A percentile compares a stretch with the other conserved stretches of the same genome.
phyloP scores from a whole-genome alignment of 2,888 invertebrate species.

The Gortyna flavago region DNA sequence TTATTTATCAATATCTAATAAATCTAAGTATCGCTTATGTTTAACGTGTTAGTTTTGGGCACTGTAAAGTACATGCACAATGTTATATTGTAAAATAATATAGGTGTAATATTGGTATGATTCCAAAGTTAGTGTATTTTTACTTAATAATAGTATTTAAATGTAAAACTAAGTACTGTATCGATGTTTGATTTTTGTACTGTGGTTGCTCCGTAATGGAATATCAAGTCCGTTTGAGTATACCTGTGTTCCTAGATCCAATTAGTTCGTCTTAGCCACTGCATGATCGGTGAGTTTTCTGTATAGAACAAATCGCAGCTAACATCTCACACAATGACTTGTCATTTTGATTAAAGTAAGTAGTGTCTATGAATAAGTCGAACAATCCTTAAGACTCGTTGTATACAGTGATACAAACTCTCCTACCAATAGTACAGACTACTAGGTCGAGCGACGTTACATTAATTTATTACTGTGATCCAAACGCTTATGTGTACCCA shows the following conservation, averaged over 20 bases:
- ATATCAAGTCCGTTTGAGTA: slow-evolving; percentile 48
- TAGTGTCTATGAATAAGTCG: slow-evolving; percentile 81
- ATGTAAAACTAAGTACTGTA: slow-evolving; percentile 40
- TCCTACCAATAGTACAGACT: slow-evolving; percentile 84
- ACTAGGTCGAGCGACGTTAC: slow-evolving; percentile 86
- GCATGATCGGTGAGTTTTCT: slow-evolving; percentile 86
- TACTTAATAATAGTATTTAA: slow-evolving; percentile 43
- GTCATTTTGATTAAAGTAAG: slow-evolving; percentile 80
- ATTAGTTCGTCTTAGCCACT: slow-evolving; percentile 76
- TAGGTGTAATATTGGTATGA: slow-evolving; percentile 69
- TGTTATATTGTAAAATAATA: slow-evolving; percentile 68
- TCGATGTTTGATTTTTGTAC: slow-evolving; percentile 57
- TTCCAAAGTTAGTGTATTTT: slow-evolving; percentile 56
- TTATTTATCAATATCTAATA: slow-evolving; percentile 50
- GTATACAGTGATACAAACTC: slow-evolving; percentile 79
- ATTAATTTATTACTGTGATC: slow-evolving; percentile 86
- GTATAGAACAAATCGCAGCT: slow-evolving; percentile 89
- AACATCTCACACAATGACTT: slow-evolving; percentile 84
- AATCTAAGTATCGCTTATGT: slow-evolving; percentile 72
- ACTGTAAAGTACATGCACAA: slow-evolving; percentile 88
- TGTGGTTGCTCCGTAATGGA: slow-evolving; percentile 54
- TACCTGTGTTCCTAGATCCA: slow-evolving; percentile 68
- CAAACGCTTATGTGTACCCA: slow-evolving; percentile 90
- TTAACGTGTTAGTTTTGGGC: slow-evolving; percentile 78
- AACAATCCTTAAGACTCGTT: slow-evolving; percentile 75